phyloP scores from a whole-genome alignment of 2,888 invertebrate genomes.

The Phorcus lineatus region DNA sequence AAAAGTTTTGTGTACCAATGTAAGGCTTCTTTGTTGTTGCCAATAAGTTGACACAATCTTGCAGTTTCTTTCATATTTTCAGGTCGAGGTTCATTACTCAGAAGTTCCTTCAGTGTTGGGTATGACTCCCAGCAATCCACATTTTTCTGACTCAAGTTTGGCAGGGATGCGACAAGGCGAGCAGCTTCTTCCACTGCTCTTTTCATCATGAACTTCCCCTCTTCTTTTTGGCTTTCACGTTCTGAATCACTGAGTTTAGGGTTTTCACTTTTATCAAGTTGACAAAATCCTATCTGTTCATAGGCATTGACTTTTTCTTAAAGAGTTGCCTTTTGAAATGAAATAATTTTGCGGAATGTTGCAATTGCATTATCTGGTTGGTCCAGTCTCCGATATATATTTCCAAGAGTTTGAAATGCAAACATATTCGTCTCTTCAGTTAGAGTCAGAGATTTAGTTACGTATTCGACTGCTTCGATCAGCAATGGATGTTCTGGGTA shows the following conservation, averaged over 20 bases:
- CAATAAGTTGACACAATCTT: background rate
- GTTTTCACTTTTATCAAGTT: background rate
- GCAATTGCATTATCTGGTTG: background rate
- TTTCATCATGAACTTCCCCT: background rate
- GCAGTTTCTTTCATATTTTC: background rate
- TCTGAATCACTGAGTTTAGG: background rate
- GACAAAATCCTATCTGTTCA: constrained; percentile 13
- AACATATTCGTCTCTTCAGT: background rate
- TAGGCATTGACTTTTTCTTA: background rate
- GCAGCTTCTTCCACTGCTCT: background rate
- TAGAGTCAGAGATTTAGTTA: background rate
- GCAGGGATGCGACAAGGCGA: background rate
- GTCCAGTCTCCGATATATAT: constrained; percentile 15
- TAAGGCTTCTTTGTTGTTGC: background rate
- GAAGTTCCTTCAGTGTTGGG: background rate
- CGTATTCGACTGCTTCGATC: background rate
- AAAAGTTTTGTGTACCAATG: background rate
- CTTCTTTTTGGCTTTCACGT: background rate
- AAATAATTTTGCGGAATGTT: constrained; percentile 7
- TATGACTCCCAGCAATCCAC: background rate
- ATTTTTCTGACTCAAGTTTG: background rate
- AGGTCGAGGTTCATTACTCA: background rate
- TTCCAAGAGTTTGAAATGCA: constrained; percentile 19
- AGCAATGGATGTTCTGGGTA: background rate
- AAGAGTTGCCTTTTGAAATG: background rate